Evolutionary conservation across 1,140 invertebrate species (phyloP).

Genomic region (Papilio dardanus): DNA sequence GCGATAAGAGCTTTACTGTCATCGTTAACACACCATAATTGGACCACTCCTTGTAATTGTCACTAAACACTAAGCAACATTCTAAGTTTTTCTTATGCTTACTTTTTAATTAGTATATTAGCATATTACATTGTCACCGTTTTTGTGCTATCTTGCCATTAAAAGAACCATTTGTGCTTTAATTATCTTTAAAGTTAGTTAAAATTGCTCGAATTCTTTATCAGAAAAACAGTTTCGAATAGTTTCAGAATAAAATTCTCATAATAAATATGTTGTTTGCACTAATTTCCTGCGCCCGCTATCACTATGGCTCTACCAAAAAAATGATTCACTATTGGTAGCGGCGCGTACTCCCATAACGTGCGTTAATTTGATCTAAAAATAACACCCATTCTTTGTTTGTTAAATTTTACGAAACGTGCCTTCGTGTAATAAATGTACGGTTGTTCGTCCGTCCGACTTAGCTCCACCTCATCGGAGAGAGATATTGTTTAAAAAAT

Average conservation of each 20-base stretch:
- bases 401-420: conserved; percentile 78
- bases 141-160: no score
- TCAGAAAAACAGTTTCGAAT: not conserved
- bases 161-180: not conserved
- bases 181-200: not conserved
- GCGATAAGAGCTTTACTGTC: conserved; percentile 22
- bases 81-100: not conserved
- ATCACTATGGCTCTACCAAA: conserved; percentile 42
- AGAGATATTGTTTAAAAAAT: conserved; percentile 21
- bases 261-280: no score
- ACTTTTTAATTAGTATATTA: not conserved
- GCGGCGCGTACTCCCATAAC: conserved; percentile 70
- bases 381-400: conserved; percentile 79
- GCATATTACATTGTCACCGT: not conserved
- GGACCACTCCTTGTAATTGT: not conserved
- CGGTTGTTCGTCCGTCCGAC: conserved; percentile 48
- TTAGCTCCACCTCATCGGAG: conserved; percentile 27
- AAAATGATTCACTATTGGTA: conserved; percentile 71
- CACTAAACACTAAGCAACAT: not conserved
- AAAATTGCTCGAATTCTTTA: not conserved
- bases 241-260: no score
- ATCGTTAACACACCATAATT: not conserved
- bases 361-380: conserved; percentile 80
- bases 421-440: conserved; percentile 64
- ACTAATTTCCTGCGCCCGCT: conserved; percentile 42